Base-by-base conservation (phyloP, 2,797 vertebrate genomes). In the Anguilla anguilla region DNA sequence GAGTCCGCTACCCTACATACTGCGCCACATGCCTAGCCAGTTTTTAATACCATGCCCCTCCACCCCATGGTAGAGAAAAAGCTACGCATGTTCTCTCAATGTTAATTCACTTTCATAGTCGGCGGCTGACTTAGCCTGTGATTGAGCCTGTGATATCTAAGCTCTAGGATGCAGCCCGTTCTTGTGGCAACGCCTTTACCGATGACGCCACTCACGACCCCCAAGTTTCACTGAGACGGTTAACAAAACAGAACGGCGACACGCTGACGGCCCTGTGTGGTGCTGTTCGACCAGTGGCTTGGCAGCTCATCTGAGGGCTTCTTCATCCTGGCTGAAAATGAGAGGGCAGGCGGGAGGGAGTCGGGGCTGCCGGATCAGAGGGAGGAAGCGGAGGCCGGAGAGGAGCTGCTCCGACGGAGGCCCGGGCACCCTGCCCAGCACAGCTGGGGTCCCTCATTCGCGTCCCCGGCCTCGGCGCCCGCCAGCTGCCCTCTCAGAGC, bases 401-500 rank as follows among this genome's bases (percentile, higher is more conserved):
- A 82, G 28, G 79, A n/a, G 35, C 89, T 89, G 92, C 91, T 87
- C 93, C 93, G 94, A 89, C 89, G 89, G 91, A 90, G 92, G 93
- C 89, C 91, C 51, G 90, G 94, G 94, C 94, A 94, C 92, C 93
- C 93, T 95, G 94, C 94, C 94, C 94, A 89, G 90, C 92, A 88
- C 92, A 90, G 92, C 92, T 90, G 92, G 93, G 91, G 93, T 92
- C 92, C 93, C 94, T 92, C 92, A 94, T 91, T 92, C 93, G 93
- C 91, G 88, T 93, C 94, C 94, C 5, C 15, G 25, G 79, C 43
- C 39, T 2, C 22, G 7, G 79, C 79, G 43, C 43, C 91, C 92
- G 94, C 91, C 95, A 96, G 93, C 95, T 96, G 94, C 94, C 93
- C 92, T 90, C 85, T 57, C 88, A 92, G 94, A 92, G 95, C 94